Base-by-base conservation (phyloP, 2,797 vertebrate genomes). In the Kryptolebias ocellatus region DNA sequence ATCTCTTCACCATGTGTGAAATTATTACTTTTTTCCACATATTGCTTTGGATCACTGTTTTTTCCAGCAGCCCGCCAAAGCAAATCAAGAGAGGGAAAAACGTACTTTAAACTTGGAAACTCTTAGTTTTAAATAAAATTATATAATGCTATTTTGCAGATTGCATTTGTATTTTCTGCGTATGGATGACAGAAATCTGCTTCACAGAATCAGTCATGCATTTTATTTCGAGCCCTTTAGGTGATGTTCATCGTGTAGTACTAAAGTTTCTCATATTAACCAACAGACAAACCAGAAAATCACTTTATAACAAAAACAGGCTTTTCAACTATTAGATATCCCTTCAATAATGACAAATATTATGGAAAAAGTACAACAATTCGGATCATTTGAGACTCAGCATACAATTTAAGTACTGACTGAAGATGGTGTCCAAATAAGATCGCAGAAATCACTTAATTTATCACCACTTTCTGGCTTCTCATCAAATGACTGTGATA, bases 1-100 rank as follows among this genome's bases (percentile, higher is more conserved):
- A 78, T 70, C 69, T 75, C 60, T 55, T 77, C 66, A 71, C 55
- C 51, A 51, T 72, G 72, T 74, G 64, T 71, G 4, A 71, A 70
- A 49, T 56, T 10, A 69, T 72, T 59, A 61, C 64, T 50, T 46
- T 60, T 18, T 28, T 9, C 28, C 46, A 39, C 45, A 51, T 53
- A 37, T 44, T 15, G 34, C 62, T 67, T 46, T 54, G 60, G 29
- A 50, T 44, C 59, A 29, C 50, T 15, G 65, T 24, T 24, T 49
- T 56, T 64, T 74, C 79, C 34, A 73, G 24, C 29, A 57, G 49
- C 45, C 50, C 56, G 53, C 61, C 64, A 51, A 7, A 64, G 46
- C 11, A 63, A 66, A 65, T 53, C 16, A 44, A 34, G 1, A 11
- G 1, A 14, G 37, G 57, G 14, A 47, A 7, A 67, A 65, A 70